These are phyloP conservation scores for Semnopithecus entellus DNA, from an alignment of 2,113 vertebrate genomes.

Conservation along the genomic window DNA sequence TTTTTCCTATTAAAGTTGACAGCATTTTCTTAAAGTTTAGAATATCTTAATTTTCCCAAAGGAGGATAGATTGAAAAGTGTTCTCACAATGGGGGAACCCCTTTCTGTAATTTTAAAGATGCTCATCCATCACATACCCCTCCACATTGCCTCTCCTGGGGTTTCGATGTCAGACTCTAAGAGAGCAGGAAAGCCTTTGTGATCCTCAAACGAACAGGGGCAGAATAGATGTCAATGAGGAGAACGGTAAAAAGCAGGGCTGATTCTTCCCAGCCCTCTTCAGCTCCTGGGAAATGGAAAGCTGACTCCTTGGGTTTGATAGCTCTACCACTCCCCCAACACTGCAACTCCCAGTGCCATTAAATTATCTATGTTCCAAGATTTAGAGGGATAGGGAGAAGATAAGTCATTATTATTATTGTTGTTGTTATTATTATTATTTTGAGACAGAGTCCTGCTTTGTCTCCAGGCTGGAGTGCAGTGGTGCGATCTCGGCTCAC, in stretches of 20 bases:
- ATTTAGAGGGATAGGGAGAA: neutral
- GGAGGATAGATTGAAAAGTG: neutral
- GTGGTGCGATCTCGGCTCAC: no score
- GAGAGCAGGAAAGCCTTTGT: neutral
- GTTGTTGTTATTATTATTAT: no score
- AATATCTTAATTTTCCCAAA: conserved; percentile 36
- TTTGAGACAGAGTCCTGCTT: no score
- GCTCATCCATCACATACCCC: neutral
- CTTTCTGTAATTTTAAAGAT: neutral
- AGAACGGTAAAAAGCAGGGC: neutral
- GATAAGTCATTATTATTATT: neutral
- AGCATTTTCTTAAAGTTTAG: conserved; percentile 5
- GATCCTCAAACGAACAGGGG: neutral
- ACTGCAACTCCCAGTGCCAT: no score
- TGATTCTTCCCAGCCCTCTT: neutral
- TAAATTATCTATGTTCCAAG: neutral
- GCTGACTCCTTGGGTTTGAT: neutral
- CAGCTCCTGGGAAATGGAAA: neutral
- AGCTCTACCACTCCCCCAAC: neutral
- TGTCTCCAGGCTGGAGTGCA: no score
- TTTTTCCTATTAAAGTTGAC: neutral
- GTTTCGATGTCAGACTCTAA: neutral
- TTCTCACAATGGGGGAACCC: neutral
- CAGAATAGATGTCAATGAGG: neutral
- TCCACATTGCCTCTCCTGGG: neutral